These are phyloP conservation scores for Lepidostoma basale DNA, from an alignment of 1,140 invertebrate species.

Conservation along the genomic window DNA sequence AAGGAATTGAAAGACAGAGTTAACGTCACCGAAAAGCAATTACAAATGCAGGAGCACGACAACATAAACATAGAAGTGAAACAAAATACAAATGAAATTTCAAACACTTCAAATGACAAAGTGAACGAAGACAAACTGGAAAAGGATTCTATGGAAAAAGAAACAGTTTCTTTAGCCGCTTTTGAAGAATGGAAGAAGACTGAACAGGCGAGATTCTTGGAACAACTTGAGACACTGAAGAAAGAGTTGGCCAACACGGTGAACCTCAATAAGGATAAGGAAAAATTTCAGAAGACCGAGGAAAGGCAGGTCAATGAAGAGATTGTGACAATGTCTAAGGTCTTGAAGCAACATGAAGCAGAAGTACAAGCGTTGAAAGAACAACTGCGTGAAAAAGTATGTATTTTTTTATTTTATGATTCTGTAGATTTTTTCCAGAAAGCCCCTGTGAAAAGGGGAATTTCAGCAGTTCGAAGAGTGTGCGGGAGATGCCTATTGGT, in stretches of 20 bases:
- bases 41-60: neutral
- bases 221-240: slow-evolving; percentile 55
- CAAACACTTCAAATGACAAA: neutral
- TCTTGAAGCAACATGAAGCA: slow-evolving; percentile 51
- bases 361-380: slow-evolving; percentile 51
- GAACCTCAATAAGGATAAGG: slow-evolving; percentile 41
- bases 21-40: slow-evolving; percentile 61
- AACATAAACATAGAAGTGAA: slow-evolving; percentile 22
- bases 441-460: no score
- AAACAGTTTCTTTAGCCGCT: slow-evolving; percentile 49
- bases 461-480: no score
- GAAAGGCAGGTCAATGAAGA: slow-evolving; percentile 45
- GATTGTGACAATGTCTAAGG: slow-evolving; percentile 43
- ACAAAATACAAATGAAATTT: neutral
- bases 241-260: slow-evolving; percentile 47
- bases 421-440: no score
- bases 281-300: slow-evolving; percentile 37
- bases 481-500: no score
- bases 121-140: slow-evolving; percentile 48
- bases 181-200: slow-evolving; percentile 56
- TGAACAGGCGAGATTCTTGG: slow-evolving; percentile 56
- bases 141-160: slow-evolving; percentile 43
- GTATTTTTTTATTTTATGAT: neutral
- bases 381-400: slow-evolving; percentile 47
- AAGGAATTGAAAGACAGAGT: slow-evolving; percentile 65